Evolutionary conservation across 2,888 invertebrate genomes (phyloP), one percentile per base, ranked within the genome.

Genomic region (Eilema caniola): DNA sequence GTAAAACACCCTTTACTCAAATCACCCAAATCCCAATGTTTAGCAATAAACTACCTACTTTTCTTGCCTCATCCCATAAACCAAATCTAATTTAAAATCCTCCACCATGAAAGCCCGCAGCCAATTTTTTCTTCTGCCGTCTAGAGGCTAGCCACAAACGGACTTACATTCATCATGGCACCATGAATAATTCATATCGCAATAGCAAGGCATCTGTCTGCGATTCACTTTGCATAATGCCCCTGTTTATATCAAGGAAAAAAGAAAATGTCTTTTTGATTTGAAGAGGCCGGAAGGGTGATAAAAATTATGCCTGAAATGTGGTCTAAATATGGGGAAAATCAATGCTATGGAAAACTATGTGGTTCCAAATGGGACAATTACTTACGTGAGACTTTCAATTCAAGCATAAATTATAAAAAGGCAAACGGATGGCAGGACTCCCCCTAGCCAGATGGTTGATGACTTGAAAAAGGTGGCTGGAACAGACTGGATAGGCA

Each of bases 161-260:
- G 66, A 59, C 62, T n/a, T 33, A 41, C 5, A 37, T 31, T 61
- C 61, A 64, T 68, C 47, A 33, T 53, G 5, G 12, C 16, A 24
- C 31, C 7, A 69, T 72, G 62, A 72, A 72, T 72, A n/a, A 72
- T 72, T 72, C 72, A 72, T 66, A 62, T 24, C 37, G 59, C 62
- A 63, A 60, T 60, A 68, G 57, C 10, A 59, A 59, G 47, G 57
- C 69, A 72, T 72, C 72, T 72, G 72, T 66, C 71, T 62, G 65
- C 75, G 70, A 81, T 75, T 76, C 78, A 69, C 56, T 81, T 81
- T 81, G 75, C 81, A 81, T 81, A 81, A 81, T 79, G 74, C 68
- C 47, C 72, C 64, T 71, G 81, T 81, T 81, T 81, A 79, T 76
- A 70, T 72, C 75, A n/a, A 16, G 59, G 67, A 56, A 16, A 25